phyloP scores from a whole-genome alignment of 1,140 invertebrate genomes.

The Trialeurodes vaporariorum region DNA sequence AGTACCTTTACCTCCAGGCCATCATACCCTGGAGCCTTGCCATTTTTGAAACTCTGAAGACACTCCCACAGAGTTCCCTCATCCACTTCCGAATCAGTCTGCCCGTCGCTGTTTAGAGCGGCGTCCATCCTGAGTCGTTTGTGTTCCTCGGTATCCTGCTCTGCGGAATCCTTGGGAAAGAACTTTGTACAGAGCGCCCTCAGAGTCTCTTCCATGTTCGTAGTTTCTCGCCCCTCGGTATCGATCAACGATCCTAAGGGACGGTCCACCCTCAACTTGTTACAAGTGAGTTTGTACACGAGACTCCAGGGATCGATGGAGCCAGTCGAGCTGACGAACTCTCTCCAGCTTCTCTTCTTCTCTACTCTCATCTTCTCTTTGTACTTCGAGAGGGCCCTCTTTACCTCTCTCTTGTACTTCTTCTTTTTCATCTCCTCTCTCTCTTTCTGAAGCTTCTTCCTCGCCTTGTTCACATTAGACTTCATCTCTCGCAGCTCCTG shows the following conservation, averaged over 20 bases:
- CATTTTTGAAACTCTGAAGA: too few relatives aligned
- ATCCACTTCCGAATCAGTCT: too few relatives aligned
- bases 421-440: background rate
- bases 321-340: background rate
- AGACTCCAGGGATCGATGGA: background rate
- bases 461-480: background rate
- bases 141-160: background rate
- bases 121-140: too few relatives aligned
- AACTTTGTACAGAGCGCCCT: background rate
- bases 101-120: too few relatives aligned
- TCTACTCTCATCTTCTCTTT: background rate
- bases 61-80: too few relatives aligned
- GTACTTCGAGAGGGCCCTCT: too few relatives aligned
- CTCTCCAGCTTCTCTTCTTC: background rate
- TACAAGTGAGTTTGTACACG: background rate
- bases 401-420: background rate
- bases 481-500: background rate
- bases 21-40: too few relatives aligned
- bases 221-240: background rate
- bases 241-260: background rate
- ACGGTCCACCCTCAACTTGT: background rate
- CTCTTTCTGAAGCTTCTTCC: background rate
- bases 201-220: background rate
- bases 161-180: background rate
- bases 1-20: too few relatives aligned